phyloP scores from a whole-genome alignment of 2,113 vertebrate genomes.

The Microtus pennsylvanicus region DNA sequence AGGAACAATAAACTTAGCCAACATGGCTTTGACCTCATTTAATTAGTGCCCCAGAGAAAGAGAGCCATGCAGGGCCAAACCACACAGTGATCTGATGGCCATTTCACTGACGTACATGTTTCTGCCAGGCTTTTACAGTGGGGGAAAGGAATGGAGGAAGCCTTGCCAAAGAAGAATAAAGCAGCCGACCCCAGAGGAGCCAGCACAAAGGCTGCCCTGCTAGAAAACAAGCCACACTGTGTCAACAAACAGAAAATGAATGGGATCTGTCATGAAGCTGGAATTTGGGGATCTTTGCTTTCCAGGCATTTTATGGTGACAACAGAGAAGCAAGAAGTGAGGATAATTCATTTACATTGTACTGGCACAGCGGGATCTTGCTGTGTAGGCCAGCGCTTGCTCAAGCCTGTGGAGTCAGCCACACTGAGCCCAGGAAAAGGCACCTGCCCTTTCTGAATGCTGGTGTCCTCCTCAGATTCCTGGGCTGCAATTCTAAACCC shows the following conservation, averaged over 20 bases:
- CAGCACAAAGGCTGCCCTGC: conserved; percentile 54
- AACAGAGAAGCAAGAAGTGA: not conserved
- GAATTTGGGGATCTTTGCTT: conserved; percentile 51
- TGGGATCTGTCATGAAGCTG: conserved; percentile 65
- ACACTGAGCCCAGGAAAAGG: not conserved
- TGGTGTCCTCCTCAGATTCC: no score
- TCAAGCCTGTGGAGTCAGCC: not conserved
- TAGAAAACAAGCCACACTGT: conserved; percentile 48
- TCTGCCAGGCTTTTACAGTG: conserved; percentile 45
- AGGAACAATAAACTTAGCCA: not conserved
- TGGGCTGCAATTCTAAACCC: not conserved
- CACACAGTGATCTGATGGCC: conserved; percentile 54
- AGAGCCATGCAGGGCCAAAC: conserved; percentile 52
- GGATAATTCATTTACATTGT: not conserved
- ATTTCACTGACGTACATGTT: not conserved
- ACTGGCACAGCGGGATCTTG: not conserved
- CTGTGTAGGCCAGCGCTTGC: fast-evolving
- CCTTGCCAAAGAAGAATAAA: conserved; percentile 74
- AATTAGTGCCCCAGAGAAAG: conserved; percentile 51
- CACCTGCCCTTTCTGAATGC: not conserved
- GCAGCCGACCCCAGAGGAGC: not conserved
- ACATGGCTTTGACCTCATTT: conserved; percentile 43
- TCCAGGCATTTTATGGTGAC: conserved; percentile 62
- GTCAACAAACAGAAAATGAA: conserved; percentile 76
- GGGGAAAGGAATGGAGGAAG: conserved; percentile 34